Conservation (phyloP, 2,113 vertebrate genomes). For the Pygoscelis adeliae region DNA sequence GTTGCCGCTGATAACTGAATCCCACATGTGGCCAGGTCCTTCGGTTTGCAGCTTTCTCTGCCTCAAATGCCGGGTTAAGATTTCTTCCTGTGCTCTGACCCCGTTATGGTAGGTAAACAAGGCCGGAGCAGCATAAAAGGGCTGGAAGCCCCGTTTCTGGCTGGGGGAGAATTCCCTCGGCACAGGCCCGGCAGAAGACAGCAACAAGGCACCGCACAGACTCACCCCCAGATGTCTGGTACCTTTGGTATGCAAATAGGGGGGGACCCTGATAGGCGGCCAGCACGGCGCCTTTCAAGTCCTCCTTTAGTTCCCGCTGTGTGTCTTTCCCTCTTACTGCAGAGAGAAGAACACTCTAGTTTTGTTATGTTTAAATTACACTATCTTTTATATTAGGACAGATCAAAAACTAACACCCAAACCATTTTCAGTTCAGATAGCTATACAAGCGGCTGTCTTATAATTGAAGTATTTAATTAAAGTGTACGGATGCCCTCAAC, state of each 20-base stretch:
- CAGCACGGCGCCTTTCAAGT: constrained; percentile 52
- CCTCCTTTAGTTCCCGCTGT: constrained; percentile 22
- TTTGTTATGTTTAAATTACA: constrained; percentile 56
- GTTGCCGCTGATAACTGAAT: background rate
- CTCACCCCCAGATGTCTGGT: constrained; percentile 49
- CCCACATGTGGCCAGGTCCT: background rate
- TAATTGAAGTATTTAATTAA: constrained; percentile 21
- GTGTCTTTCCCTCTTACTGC: constrained; percentile 53
- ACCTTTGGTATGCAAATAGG: constrained; percentile 64
- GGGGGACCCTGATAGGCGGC: constrained; percentile 13
- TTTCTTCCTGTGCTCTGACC: constrained; percentile 63
- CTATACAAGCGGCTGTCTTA: background rate
- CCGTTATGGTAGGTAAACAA: constrained; percentile 34
- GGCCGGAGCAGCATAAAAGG: constrained; percentile 31
- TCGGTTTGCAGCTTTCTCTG: background rate
- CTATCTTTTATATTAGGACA: constrained; percentile 8
- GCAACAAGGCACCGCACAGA: background rate
- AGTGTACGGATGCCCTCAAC: background rate
- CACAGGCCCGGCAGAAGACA: background rate
- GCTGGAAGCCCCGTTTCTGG: background rate
- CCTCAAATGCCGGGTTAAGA: constrained; percentile 16
- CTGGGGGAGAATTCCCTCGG: constrained; percentile 12
- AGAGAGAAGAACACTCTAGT: constrained; percentile 10
- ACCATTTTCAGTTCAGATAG: background rate
- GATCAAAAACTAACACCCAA: constrained; percentile 1